These are phyloP conservation scores for Sipha flava DNA, from an alignment of 1,140 invertebrate species.

Conservation along the genomic window DNA sequence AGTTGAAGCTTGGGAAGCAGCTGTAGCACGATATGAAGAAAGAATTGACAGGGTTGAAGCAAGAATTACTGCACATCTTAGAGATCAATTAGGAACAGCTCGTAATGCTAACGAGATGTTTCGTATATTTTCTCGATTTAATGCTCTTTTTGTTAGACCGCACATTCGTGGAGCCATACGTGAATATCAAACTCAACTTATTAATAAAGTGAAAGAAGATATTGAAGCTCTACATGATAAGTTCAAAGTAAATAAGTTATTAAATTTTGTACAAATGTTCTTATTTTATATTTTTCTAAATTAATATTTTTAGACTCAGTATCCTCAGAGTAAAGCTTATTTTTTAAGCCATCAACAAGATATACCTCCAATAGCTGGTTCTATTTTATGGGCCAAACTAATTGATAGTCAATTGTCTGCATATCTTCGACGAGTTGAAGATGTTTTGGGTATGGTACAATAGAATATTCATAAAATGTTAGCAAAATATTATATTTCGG, in stretches of 20 bases:
- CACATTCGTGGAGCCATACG: conserved; percentile 97
- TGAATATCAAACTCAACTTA: conserved; percentile 98
- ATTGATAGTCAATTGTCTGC: conserved; percentile 97
- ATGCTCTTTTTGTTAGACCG: conserved; percentile 94
- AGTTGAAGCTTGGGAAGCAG: conserved; percentile 93
- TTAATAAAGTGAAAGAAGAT: conserved; percentile 97
- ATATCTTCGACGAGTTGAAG: conserved; percentile 92
- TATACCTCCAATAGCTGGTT: conserved; percentile 90
- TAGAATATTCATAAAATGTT: neutral
- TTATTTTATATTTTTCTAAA: neutral
- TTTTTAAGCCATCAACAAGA: conserved; percentile 84
- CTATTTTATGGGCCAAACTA: conserved; percentile 97
- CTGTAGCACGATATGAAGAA: conserved; percentile 90
- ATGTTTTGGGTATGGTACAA: conserved; percentile 69
- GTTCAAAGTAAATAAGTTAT: conserved; percentile 75
- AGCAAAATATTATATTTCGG: neutral
- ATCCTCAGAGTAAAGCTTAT: conserved; percentile 69
- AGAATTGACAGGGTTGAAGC: conserved; percentile 84
- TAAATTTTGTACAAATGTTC: neutral
- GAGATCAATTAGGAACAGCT: conserved; percentile 94
- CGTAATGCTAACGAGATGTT: conserved; percentile 99
- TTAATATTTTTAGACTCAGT: conserved; percentile 37
- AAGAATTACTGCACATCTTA: conserved; percentile 87
- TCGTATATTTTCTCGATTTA: conserved; percentile 94
- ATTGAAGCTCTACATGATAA: conserved; percentile 96